Evolutionary conservation across 1,140 invertebrate species (phyloP), one percentile per base, ranked within the genome.

Genomic region (Thaumetopoea pityocampa): DNA sequence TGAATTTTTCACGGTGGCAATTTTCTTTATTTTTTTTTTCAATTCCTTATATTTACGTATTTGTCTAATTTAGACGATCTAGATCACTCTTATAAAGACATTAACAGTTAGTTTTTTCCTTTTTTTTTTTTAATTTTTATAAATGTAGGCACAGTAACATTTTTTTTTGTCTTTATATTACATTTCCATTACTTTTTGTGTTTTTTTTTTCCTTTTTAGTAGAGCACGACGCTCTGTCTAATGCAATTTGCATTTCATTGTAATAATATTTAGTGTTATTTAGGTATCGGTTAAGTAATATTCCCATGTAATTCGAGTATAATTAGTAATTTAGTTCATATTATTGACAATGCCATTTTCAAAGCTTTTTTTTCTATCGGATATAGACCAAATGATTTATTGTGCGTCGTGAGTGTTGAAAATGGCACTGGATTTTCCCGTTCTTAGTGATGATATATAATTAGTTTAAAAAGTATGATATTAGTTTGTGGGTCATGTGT

Each of bases 41-140:
- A 67, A 80, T 74, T 79, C 72, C 72, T 78, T 72, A 68, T 67
- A 66, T 68, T 65, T 71, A 71, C 60, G 58, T n/a, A 58, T 70
- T 65, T 60, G 79, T 83, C n/a, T n/a, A n/a, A n/a, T n/a, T n/a
- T n/a, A n/a, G n/a, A n/a, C n/a, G 76, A 80, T 79, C 29, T 83
- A 72, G 63, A 71, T 83, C 79, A 83, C 79, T 65, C 56, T 50
- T 74, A 78, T 80, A 83, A 83, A 83, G 79, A 83, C 79, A 83
- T 83, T 80, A 83, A 79, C 73, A 77, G 60, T 64, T 83, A 80
- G 79, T 73, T 78, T 59, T 60, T 34, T 67, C n/a, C n/a, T n/a
- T n/a, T n/a, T n/a, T n/a, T n/a, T n/a, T n/a, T n/a, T n/a, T n/a
- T n/a, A n/a, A n/a, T n/a, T 59, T 51, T 50, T 69, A 57, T 67